A percentile compares a stretch with the other conserved stretches of the same genome.
Conservation (phyloP, 1,140 invertebrate genomes). For the Scaptomyza montana region DNA sequence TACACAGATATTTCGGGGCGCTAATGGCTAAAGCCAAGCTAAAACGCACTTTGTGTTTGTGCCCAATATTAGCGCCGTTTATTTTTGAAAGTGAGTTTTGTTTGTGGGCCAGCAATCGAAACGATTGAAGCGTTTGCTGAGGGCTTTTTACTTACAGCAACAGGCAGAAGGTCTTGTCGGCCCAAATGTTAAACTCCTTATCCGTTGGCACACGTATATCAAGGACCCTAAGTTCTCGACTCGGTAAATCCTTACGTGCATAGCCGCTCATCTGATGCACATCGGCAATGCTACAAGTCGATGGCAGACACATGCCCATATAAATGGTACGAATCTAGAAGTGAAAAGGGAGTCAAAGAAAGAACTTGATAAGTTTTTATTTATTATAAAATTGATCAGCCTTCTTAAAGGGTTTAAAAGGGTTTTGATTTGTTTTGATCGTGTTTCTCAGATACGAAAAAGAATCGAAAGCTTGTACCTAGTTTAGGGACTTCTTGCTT, state of each 20-base stretch:
- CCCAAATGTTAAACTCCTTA: conserved; percentile 87
- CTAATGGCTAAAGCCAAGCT: conserved; percentile 30
- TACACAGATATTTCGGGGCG: conserved; percentile 4
- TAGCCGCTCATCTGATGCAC: conserved; percentile 86
- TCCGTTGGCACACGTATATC: conserved; percentile 88
- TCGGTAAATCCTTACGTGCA: conserved; percentile 84
- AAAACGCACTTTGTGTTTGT: conserved; percentile 26
- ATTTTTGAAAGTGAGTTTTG: conserved; percentile 43
- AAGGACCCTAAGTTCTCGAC: conserved; percentile 84
- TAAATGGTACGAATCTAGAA: conserved; percentile 86
- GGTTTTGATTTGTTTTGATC: no score
- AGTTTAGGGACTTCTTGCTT: no score
- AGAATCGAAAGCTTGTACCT: no score
- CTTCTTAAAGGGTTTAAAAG: no score
- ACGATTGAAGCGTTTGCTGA: conserved; percentile 9
- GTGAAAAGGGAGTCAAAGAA: not conserved
- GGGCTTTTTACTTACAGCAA: conserved; percentile 86
- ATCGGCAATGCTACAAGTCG: conserved; percentile 87
- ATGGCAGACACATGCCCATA: conserved; percentile 90
- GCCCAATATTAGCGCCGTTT: conserved; percentile 35
- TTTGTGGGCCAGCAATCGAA: conserved; percentile 21
- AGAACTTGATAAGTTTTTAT: not conserved
- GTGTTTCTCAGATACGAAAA: no score
- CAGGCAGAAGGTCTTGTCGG: conserved; percentile 89
- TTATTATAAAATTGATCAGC: no score